phyloP scores from a whole-genome alignment of 2,888 invertebrate genomes.

The Melanchra persicariae region DNA sequence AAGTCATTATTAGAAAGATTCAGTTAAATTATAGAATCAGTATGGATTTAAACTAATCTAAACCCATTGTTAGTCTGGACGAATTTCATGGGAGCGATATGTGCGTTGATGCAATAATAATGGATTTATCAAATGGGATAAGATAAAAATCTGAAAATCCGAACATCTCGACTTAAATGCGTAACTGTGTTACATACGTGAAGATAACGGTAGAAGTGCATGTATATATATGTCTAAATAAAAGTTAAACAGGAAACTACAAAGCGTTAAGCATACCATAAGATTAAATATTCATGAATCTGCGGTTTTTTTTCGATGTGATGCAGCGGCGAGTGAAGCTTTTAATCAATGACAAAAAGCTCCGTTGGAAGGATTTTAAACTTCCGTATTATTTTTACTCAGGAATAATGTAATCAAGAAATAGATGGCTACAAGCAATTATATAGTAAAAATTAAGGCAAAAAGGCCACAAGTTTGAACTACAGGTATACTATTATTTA shows the following conservation, averaged over 20 bases:
- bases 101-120: not conserved
- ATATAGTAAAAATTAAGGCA: not conserved
- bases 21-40: constrained; percentile 17
- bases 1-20: not conserved
- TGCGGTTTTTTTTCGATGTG: constrained; percentile 42
- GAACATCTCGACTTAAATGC: constrained; percentile 34
- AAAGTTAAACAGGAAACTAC: constrained; percentile 58
- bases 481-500: not conserved
- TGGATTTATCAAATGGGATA: not conserved
- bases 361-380: constrained; percentile 27
- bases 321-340: constrained; percentile 44
- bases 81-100: constrained; percentile 32
- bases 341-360: constrained; percentile 51
- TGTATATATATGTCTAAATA: constrained; percentile 55
- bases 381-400: constrained; percentile 16
- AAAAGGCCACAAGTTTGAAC: too few relatives aligned
- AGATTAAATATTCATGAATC: constrained; percentile 63
- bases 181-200: constrained; percentile 46
- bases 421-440: not conserved
- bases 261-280: constrained; percentile 57
- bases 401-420: not conserved
- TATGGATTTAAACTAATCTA: not conserved
- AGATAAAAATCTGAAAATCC: constrained; percentile 12
- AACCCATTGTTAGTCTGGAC: not conserved
- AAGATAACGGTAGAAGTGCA: constrained; percentile 62